Evolutionary conservation across 2,797 vertebrate species (phyloP).

Genomic region (Enteromius afrohamiltoni): DNA sequence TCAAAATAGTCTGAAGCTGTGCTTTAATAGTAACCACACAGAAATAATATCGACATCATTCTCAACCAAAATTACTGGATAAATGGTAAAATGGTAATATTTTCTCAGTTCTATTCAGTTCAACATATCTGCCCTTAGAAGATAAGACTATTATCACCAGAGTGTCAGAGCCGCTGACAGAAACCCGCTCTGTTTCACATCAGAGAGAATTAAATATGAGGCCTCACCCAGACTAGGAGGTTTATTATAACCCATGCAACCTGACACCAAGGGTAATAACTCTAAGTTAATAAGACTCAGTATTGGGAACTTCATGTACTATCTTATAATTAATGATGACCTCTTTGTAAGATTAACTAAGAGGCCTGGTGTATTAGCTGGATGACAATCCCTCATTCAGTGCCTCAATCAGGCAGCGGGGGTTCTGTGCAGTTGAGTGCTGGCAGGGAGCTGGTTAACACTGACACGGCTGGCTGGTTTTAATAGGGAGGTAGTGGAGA

Average conservation of each 20-base stretch:
- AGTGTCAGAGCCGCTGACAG: slow-evolving; percentile 20
- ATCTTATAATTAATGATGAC: slow-evolving; percentile 26
- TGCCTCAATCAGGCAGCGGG: slow-evolving; percentile 28
- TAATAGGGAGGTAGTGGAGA: slow-evolving; percentile 60
- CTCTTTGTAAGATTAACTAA: slow-evolving; percentile 34
- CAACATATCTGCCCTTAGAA: slow-evolving; percentile 9
- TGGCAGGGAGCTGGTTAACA: slow-evolving; percentile 67
- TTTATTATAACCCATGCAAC: slow-evolving; percentile 42
- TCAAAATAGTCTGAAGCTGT: background rate
- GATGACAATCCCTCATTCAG: slow-evolving; percentile 40
- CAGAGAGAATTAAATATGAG: slow-evolving; percentile 49
- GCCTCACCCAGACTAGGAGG: slow-evolving; percentile 21
- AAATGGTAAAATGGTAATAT: slow-evolving; percentile 9
- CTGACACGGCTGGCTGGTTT: slow-evolving; percentile 60
- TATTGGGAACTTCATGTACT: slow-evolving; percentile 24
- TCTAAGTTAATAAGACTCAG: slow-evolving; percentile 33
- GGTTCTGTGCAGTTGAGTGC: slow-evolving; percentile 21
- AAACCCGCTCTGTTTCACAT: slow-evolving; percentile 37
- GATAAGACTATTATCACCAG: slow-evolving; percentile 16
- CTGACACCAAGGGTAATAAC: slow-evolving; percentile 37
- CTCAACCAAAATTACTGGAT: background rate
- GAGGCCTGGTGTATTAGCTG: slow-evolving; percentile 33
- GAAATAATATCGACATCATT: background rate
- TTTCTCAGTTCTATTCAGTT: background rate
- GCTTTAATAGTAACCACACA: background rate